Percentiles rank a stretch among this genome's conserved stretches.
Conservation (phyloP, 1,140 invertebrate genomes). For the Macrostomum lignano region DNA sequence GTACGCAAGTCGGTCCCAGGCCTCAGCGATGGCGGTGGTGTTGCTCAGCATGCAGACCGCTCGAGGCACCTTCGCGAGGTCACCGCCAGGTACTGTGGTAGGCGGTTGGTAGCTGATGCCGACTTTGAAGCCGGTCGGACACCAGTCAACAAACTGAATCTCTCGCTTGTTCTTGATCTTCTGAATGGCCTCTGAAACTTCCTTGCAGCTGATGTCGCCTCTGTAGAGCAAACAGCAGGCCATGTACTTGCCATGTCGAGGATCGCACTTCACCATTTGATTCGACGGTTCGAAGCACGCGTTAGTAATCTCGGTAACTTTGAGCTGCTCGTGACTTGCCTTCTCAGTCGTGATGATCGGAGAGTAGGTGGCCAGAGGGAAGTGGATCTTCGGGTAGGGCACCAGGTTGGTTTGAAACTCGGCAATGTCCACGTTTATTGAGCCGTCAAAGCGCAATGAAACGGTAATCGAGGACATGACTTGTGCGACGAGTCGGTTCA, state of each 20-base stretch:
- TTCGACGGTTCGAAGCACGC: slow-evolving; percentile 61
- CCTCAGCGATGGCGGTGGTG: slow-evolving; percentile 4
- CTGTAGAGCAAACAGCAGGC: slow-evolving; percentile 31
- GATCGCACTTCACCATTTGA: slow-evolving; percentile 70
- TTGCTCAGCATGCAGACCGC: slow-evolving; percentile 5
- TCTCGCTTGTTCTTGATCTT: slow-evolving; percentile 32
- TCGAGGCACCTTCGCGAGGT: slow-evolving; percentile 17
- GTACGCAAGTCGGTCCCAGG: slow-evolving; percentile 11
- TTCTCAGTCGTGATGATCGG: slow-evolving; percentile 23
- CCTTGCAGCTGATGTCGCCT: slow-evolving; percentile 27
- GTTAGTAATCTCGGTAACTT: slow-evolving; percentile 52
- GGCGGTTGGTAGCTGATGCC: slow-evolving; percentile 17
- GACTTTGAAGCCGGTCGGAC: slow-evolving; percentile 14
- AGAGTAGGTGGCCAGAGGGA: slow-evolving; percentile 15
- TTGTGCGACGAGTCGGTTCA: neutral
- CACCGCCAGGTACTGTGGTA: slow-evolving; percentile 14
- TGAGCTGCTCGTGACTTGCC: slow-evolving; percentile 25
- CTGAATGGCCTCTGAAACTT: slow-evolving; percentile 55
- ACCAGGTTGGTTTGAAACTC: slow-evolving; percentile 11
- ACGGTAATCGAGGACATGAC: neutral
- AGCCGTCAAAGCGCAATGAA: slow-evolving; percentile 1
- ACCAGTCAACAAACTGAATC: slow-evolving; percentile 11
- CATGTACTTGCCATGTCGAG: slow-evolving; percentile 61
- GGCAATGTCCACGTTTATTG: neutral
- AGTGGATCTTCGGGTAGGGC: slow-evolving; percentile 4